Evolutionary conservation across 1,140 invertebrate genomes (phyloP), one percentile per base, ranked within the genome.

Genomic region (Dolichoris vasculosae): DNA sequence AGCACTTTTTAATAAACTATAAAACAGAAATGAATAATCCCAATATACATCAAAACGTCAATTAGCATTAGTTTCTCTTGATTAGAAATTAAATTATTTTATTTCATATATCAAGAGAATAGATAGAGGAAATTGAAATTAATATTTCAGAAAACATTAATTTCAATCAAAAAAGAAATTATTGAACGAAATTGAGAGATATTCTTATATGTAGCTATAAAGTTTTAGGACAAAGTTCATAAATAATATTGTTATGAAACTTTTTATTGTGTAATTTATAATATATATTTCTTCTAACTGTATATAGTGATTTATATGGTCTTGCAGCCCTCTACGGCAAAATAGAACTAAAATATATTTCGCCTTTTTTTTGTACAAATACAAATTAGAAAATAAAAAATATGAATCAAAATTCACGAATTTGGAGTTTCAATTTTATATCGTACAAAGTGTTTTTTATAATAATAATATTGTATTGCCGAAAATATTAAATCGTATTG

Each of bases 81-180:
- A 26, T 85, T 38, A 38, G 9, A 63, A 81, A 81, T 81, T 81
- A 55, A 32, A 64, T 51, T 64, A n/a, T 15, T 38, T 76, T 77
- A 82, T 38, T 26, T 75, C 69, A 67, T 40, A 9, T 73, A 40
- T 51, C 0, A 67, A 73, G 26, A 81, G 32, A 48, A 55, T 17
- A 76, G n/a, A n/a, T n/a, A n/a, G n/a, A n/a, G 46, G n/a, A 77
- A 63, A 75, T 64, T 67, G 11, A 40, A 69, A 81, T 75, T 51
- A 20, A 59, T 85, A 59, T 75, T 81, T 81, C 59, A 84, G 30
- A 71, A 84, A 83, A n/a, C 26, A 32, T 11, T 43, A 35, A 17
- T 73, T 79, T 79, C 55, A 78, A 80, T 48, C 9, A 48, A 59
- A 43, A 20, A 59, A 51, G 17, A 43, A 63, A 40, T 64, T 26